Percentiles rank a stretch among this genome's conserved stretches.
phyloP scores from a whole-genome alignment of 2,888 invertebrate genomes.

The Oscheius sp. region DNA sequence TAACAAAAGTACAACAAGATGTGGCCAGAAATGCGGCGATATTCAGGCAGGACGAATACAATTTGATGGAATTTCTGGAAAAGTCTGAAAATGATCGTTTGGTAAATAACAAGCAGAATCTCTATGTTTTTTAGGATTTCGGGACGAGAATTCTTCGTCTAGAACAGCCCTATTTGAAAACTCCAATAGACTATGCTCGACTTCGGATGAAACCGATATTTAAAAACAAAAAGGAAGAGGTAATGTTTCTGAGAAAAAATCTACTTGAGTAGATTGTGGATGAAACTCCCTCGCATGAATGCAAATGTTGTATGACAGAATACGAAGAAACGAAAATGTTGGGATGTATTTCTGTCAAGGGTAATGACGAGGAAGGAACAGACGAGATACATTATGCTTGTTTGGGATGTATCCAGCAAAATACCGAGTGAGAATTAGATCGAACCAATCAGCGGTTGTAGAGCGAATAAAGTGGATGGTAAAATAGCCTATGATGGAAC shows the following conservation, averaged over 20 bases:
- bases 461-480: constrained; percentile 1
- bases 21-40: too few relatives aligned
- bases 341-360: not conserved
- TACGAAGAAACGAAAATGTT: not conserved
- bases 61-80: not conserved
- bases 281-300: too few relatives aligned
- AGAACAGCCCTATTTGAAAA: not conserved
- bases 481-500: not conserved
- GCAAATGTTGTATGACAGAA: too few relatives aligned
- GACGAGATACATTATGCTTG: not conserved
- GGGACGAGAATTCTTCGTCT: not conserved
- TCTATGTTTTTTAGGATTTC: not conserved
- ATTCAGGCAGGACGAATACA: not conserved
- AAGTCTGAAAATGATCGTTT: not conserved
- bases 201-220: not conserved
- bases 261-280: too few relatives aligned
- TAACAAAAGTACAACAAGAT: too few relatives aligned
- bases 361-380: not conserved
- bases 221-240: not conserved
- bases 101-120: not conserved
- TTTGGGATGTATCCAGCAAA: not conserved
- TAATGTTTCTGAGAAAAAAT: not conserved
- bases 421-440: not conserved
- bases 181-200: not conserved
- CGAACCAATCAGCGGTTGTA: not conserved